Base-by-base conservation (phyloP, 37 sponge, comb jelly and placozoan genomes). In the Spongia lamella region DNA sequence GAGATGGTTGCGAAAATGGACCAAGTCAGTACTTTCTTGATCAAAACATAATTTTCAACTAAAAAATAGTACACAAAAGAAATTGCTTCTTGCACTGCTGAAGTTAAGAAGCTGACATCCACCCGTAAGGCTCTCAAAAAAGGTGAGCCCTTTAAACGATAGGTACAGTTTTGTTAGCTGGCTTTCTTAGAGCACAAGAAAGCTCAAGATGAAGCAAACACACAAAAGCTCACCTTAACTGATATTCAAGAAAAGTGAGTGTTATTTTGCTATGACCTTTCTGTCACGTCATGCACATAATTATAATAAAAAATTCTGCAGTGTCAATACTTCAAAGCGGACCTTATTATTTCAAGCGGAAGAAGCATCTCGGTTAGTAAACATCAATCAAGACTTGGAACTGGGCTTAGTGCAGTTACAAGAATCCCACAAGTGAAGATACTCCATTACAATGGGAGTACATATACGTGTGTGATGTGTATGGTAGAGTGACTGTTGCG, bases 351-450 rank as follows among this genome's bases (percentile, higher is more conserved):
- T 39, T 38, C 75, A 83, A 61, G 68, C 80, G 53, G 80, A 79
- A 40, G 84, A 83, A 40, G 58, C 75, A n/a, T 80, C 68, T 15
- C 72, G 76, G 24, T 33, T 89, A 58, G 35, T 29, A 20, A 53
- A n/a, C 16, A 80, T 75, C 20, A 53, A 66, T 24, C 74, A 68
- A 40, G 84, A 80, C 0, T 60, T 79, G 15, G 61, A 83, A 33
- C 43, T 52, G 26, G 74, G 62, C 51, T 51, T 89, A n/a, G 54
- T 29, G 9, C 75, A 83, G 53, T 38, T 83, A 7, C 53, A 56
- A 47, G 80, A 83, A 9, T 61, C 77, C 7, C 89, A 89, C 68
- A 68, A 66, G 89, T 89, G n/a, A n/a, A n/a, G n/a, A n/a, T n/a
- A n/a, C n/a, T n/a, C n/a, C n/a, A n/a, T n/a, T n/a, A n/a, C n/a